Evolutionary conservation across 2,797 vertebrate genomes (phyloP), one percentile per base, ranked within the genome.

Genomic region (Enteromius mattozi): DNA sequence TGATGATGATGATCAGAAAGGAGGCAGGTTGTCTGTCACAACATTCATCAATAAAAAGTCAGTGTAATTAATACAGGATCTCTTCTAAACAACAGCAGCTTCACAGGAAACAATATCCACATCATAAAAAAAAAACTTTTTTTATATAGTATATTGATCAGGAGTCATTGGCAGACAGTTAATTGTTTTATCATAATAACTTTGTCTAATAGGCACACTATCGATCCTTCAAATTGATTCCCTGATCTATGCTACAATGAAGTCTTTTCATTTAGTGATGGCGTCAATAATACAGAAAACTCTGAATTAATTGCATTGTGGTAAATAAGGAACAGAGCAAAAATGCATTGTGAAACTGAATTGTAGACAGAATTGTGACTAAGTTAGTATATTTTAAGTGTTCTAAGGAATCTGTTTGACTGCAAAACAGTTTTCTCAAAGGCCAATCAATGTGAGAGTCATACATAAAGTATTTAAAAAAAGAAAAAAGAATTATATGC

Each of bases 171-270:
- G 40, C n/a, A 61, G 49, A 74, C 71, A 49, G 82, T 77, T 87
- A 81, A 76, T 81, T 77, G 78, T 87, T 84, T 84, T 84, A 65
- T 84, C 70, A 75, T 83, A 83, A 81, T 81, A 87, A 70, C 65
- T 83, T 86, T 87, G 75, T 68, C 72, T 84, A 84, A 87, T 42
- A 59, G 70, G 51, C 24, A 54, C 14, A 10, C 19, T 82, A 80
- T 85, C 2, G 80, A 82, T 78, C 37, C 8, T 45, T 68, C 54
- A 42, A 76, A 83, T 76, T 33, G 63, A 87, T 54, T 85, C 56
- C 63, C 72, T 59, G 70, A 68, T 80, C 24, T 87, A 63, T 76
- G 33, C 71, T 24, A 21, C 45, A 68, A 45, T 45, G 14, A 16
- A 33, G 51, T 24, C 33, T 63, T 79, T 87, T 87, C 49, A 85